phyloP scores from a whole-genome alignment of 2,888 invertebrate species.

The Thyatira batis region DNA sequence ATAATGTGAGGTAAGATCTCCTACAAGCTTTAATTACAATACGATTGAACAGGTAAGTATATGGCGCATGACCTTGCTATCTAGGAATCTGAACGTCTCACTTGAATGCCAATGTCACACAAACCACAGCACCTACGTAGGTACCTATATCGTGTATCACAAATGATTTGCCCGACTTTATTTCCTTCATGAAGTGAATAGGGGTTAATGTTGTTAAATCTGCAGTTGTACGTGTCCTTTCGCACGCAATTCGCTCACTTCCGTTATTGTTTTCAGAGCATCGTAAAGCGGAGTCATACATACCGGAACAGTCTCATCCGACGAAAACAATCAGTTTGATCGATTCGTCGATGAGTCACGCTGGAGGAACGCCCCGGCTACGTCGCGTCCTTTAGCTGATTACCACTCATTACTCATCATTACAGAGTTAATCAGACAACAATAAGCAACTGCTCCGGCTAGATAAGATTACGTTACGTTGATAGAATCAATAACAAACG shows the following conservation, averaged over 20 bases:
- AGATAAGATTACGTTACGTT: constrained; percentile 51
- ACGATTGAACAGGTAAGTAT: constrained; percentile 48
- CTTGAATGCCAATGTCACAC: constrained; percentile 70
- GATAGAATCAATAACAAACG: constrained; percentile 39
- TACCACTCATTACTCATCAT: constrained; percentile 71
- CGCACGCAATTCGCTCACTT: constrained; percentile 40
- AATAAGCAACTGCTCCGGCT: constrained; percentile 29
- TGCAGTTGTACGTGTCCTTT: constrained; percentile 24
- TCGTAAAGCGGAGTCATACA: constrained; percentile 39
- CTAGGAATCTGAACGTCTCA: constrained; percentile 63
- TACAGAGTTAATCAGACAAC: constrained; percentile 54
- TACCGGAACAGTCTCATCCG: constrained; percentile 52
- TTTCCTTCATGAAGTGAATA: constrained; percentile 9
- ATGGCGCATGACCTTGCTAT: constrained; percentile 60
- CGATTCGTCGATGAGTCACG: constrained; percentile 57
- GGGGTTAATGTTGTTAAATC: neutral
- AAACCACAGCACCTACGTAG: constrained; percentile 31
- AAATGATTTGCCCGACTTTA: constrained; percentile 29
- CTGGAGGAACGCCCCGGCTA: constrained; percentile 63
- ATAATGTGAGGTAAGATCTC: neutral
- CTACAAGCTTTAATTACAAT: constrained; percentile 41
- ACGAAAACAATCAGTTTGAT: constrained; percentile 45
- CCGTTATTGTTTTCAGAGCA: constrained; percentile 34
- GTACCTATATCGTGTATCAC: constrained; percentile 37
- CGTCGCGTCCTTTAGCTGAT: constrained; percentile 63